A percentile compares a stretch with the other conserved stretches of the same genome.
phyloP scores from a whole-genome alignment of 2,888 invertebrate genomes.

The Trichopoda pennipes region DNA sequence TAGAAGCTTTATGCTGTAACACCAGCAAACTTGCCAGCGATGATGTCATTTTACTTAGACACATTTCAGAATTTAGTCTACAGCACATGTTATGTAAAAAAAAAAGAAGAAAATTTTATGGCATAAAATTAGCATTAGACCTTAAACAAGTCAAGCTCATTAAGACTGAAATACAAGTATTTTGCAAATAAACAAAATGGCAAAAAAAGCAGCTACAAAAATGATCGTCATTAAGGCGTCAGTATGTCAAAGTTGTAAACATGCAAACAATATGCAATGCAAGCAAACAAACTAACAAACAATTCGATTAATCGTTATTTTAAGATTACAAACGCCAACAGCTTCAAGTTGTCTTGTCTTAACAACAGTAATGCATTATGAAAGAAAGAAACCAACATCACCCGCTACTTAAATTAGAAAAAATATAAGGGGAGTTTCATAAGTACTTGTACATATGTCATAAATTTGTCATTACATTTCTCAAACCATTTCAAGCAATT shows the following conservation, averaged over 20 bases:
- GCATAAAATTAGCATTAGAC: slow-evolving; percentile 56
- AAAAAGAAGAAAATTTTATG: slow-evolving; percentile 33
- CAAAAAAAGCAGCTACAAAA: slow-evolving; percentile 41
- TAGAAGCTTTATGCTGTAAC: neutral
- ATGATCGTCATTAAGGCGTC: slow-evolving; percentile 64
- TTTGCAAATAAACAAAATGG: slow-evolving; percentile 10
- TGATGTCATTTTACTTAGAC: slow-evolving; percentile 51
- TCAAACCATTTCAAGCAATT: no score
- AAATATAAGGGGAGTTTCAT: neutral
- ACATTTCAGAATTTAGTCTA: slow-evolving; percentile 34
- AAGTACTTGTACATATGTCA: no score
- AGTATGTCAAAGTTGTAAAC: slow-evolving; percentile 44
- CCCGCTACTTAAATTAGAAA: neutral
- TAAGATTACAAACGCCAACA: slow-evolving; percentile 32
- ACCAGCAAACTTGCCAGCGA: neutral
- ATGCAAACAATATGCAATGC: slow-evolving; percentile 34
- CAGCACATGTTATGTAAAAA: slow-evolving; percentile 12
- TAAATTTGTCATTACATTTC: no score
- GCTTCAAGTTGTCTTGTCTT: slow-evolving; percentile 40
- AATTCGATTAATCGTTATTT: slow-evolving; percentile 58
- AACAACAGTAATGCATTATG: slow-evolving; percentile 37
- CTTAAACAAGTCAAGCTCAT: slow-evolving; percentile 62
- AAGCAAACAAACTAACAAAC: slow-evolving; percentile 40
- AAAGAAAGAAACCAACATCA: slow-evolving; percentile 19
- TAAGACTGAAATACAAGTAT: slow-evolving; percentile 49